These are phyloP conservation scores for Cryptocephalus primarius DNA, from an alignment of 2,888 invertebrate species.

Conservation along the genomic window DNA sequence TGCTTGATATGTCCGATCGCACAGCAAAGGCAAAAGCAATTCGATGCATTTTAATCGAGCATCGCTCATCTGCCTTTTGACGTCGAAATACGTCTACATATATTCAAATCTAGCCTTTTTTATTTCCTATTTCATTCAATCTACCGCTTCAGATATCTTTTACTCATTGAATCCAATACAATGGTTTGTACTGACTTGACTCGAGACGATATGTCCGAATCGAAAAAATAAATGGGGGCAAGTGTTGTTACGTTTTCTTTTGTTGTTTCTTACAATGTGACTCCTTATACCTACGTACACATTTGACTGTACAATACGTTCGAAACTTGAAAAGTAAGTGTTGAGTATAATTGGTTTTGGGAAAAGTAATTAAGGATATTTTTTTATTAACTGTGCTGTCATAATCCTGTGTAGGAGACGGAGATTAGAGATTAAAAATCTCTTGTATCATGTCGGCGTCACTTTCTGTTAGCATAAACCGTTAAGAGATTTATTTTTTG, in stretches of 20 bases:
- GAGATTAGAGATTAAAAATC: too few relatives aligned
- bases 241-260: too few relatives aligned
- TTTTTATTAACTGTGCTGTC: too few relatives aligned
- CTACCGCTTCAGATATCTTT: slow-evolving; percentile 1
- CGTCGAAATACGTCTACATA: slow-evolving; percentile 12
- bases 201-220: too few relatives aligned
- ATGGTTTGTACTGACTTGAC: slow-evolving; percentile 3
- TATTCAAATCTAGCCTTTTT: slow-evolving; percentile 5
- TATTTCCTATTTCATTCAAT: slow-evolving; percentile 9
- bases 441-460: not conserved
- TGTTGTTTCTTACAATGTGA: too few relatives aligned
- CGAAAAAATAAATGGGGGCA: too few relatives aligned
- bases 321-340: too few relatives aligned
- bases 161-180: not conserved
- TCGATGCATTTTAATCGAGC: slow-evolving; percentile 16
- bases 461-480: not conserved
- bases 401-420: too few relatives aligned
- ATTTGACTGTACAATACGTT: too few relatives aligned
- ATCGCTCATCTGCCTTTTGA: slow-evolving; percentile 16
- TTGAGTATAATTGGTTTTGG: too few relatives aligned
- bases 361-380: too few relatives aligned
- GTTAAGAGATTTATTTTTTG: not conserved
- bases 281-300: too few relatives aligned
- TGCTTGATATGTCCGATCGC: not conserved
- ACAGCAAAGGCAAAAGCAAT: not conserved